Percentiles rank a stretch among this genome's conserved stretches.
Evolutionary conservation across 64 coral and sea anemone species (phyloP).

Genomic region (Hydrozoanthus tunicans): DNA sequence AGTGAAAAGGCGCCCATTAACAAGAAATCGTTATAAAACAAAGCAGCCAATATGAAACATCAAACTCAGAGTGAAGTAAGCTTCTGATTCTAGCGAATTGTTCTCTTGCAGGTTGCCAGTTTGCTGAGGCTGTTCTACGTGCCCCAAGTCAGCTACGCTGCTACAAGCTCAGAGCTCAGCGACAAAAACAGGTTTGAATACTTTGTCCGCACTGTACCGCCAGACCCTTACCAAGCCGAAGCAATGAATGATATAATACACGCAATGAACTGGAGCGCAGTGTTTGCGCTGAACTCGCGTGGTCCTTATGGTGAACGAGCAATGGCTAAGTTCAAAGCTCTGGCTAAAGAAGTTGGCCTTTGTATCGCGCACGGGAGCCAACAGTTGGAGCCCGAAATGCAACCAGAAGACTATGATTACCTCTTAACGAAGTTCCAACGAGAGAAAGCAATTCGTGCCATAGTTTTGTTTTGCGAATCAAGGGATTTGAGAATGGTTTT

Average conservation of each 20-base stretch:
- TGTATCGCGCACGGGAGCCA: conserved; percentile 58
- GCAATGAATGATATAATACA: conserved; percentile 82
- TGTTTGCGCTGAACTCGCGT: conserved; percentile 83
- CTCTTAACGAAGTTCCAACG: conserved; percentile 51
- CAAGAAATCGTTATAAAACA: too few species aligned
- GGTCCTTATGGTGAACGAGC: conserved; percentile 91
- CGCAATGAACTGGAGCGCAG: conserved; percentile 83
- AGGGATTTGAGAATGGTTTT: conserved; percentile 72
- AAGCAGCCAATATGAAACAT: too few species aligned
- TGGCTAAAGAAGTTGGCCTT: conserved; percentile 23
- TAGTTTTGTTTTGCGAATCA: conserved; percentile 81
- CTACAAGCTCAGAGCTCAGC: conserved; percentile 91
- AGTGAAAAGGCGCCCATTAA: too few species aligned
- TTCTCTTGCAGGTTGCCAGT: conserved; percentile 79
- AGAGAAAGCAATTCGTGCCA: conserved; percentile 60
- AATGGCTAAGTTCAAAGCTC: conserved; percentile 61
- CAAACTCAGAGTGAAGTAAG: too few species aligned
- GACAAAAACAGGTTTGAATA: conserved; percentile 83
- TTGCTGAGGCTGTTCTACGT: conserved; percentile 81
- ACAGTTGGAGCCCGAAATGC: conserved; percentile 59
- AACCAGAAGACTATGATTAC: conserved; percentile 52
- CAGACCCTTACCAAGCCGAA: conserved; percentile 81
- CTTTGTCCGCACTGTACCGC: conserved; percentile 90
- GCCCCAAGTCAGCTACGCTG: conserved; percentile 90
- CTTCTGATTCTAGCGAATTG: neutral